A percentile compares a stretch with the other conserved stretches of the same genome.
Conservation (phyloP, 2,113 vertebrate species). For the Lathamus discolor region DNA sequence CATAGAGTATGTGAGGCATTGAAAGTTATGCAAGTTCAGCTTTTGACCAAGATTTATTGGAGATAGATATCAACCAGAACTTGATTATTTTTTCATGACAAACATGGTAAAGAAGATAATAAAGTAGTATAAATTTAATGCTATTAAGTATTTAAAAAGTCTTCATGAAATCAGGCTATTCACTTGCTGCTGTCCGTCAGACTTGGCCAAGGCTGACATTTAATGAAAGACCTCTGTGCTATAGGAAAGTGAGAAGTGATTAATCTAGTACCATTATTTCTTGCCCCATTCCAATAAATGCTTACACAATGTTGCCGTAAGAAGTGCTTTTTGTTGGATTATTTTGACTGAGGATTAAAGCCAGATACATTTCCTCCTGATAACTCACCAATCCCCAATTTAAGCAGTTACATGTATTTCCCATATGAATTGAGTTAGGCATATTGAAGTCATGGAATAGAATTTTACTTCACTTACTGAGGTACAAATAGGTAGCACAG, state of each 20-base stretch:
- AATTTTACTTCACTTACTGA: background rate
- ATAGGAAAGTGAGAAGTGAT: background rate
- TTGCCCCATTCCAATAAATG: background rate
- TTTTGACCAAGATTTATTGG: slow-evolving; percentile 41
- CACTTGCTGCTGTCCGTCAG: background rate
- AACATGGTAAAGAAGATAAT: background rate
- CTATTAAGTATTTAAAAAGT: background rate
- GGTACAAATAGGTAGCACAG: background rate
- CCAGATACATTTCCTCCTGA: background rate
- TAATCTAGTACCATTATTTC: background rate
- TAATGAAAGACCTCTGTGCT: background rate
- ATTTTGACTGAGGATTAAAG: background rate
- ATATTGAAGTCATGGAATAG: background rate
- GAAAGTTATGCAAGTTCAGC: slow-evolving; percentile 5
- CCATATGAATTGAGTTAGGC: background rate
- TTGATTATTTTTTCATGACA: slow-evolving; percentile 25
- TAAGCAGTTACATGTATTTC: background rate
- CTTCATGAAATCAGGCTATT: background rate
- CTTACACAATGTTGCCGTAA: background rate
- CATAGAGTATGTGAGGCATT: slow-evolving; percentile 9
- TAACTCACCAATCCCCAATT: background rate
- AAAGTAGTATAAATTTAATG: background rate
- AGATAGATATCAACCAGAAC: background rate
- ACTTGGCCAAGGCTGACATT: background rate
- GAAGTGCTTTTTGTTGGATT: background rate